Conservation (phyloP, 1,140 invertebrate species). For the Teleogryllus occipitalis region DNA sequence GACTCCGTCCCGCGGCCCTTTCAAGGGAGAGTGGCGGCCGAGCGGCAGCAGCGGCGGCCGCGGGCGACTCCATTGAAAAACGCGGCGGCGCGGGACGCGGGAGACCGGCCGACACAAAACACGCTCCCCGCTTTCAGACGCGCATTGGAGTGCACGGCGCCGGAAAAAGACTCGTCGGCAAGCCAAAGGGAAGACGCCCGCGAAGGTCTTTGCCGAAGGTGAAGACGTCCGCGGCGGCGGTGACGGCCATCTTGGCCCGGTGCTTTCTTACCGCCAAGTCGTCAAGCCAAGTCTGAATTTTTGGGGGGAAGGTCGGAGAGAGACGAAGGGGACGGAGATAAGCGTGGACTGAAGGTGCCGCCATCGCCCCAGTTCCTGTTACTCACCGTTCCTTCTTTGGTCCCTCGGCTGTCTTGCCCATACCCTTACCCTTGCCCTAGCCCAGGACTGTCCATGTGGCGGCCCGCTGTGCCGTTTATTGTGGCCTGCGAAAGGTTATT, state of each 20-base stretch:
- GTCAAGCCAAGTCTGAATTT: neutral
- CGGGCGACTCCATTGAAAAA: too few species aligned
- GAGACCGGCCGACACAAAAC: neutral
- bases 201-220: too few species aligned
- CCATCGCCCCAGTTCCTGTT: too few species aligned
- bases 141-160: neutral
- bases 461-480: too few species aligned
- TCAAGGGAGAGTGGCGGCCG: neutral
- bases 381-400: too few species aligned
- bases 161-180: neutral
- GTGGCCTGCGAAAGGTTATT: too few species aligned
- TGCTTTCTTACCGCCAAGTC: neutral
- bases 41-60: neutral
- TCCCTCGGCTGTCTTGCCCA: too few species aligned
- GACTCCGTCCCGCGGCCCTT: constrained; percentile 11
- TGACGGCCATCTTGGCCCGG: neutral
- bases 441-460: too few species aligned
- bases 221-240: too few species aligned
- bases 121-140: neutral
- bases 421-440: too few species aligned
- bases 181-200: too few species aligned
- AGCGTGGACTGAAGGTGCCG: neutral
- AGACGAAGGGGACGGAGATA: neutral
- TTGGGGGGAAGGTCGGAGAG: too few species aligned
- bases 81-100: neutral